phyloP scores from a whole-genome alignment of 2,113 vertebrate genomes.

The Hippolais icterina region DNA sequence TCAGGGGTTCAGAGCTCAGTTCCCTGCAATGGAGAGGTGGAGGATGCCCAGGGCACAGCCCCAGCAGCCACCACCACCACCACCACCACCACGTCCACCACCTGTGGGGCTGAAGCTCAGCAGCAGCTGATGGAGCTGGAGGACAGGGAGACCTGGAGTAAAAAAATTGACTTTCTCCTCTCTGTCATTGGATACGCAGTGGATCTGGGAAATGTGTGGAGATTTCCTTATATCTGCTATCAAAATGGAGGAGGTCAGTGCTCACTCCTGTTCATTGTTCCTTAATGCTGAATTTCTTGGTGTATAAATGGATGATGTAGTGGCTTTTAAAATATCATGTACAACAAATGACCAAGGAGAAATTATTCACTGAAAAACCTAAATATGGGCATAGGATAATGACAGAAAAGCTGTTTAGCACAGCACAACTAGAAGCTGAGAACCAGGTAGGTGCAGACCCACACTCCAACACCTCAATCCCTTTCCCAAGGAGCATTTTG shows the following conservation, averaged over 20 bases:
- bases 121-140: slow-evolving; percentile 59
- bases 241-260: slow-evolving; percentile 98
- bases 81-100: slow-evolving; percentile 81
- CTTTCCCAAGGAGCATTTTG: background rate
- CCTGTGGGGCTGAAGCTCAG: slow-evolving; percentile 68
- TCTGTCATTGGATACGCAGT: slow-evolving; percentile 97
- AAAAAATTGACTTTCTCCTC: slow-evolving; percentile 97
- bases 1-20: slow-evolving; percentile 79
- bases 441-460: background rate
- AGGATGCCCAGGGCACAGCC: slow-evolving; percentile 54
- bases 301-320: background rate
- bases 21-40: slow-evolving; percentile 53
- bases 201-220: slow-evolving; percentile 97
- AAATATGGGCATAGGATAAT: background rate
- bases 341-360: background rate
- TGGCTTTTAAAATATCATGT: background rate
- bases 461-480: background rate
- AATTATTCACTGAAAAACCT: background rate
- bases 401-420: background rate
- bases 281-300: background rate
- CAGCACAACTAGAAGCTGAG: background rate
- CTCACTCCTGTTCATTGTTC: background rate
- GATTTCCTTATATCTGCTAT: slow-evolving; percentile 97
- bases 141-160: slow-evolving; percentile 91
- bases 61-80: slow-evolving; percentile 82